Base-by-base conservation (phyloP, 2,113 vertebrate species). In the Chaetodon auriga region DNA sequence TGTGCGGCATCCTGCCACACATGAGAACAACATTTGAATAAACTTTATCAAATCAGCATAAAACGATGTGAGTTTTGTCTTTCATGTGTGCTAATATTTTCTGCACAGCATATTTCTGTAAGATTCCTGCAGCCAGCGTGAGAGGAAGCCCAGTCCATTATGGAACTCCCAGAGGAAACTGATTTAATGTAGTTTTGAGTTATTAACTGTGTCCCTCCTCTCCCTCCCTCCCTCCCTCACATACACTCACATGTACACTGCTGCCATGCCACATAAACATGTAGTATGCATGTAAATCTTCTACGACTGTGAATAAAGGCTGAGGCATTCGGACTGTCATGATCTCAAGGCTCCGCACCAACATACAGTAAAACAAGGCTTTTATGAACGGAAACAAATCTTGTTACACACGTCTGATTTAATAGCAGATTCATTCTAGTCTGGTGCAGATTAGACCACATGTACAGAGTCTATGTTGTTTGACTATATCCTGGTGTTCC, bases 121-220 rank as follows among this genome's bases (percentile, higher is more conserved):
- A 49, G 21, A 19, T 77, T 45, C 63, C 18, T 41, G 64, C 72
- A 72, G 51, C 86, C 86, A 73, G 82, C 45, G 35, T 54, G 0
- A 63, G 30, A 86, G 85, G 87, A 89, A 82, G 76, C 30, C 58
- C 21, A 60, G 61, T 54, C 35, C 66, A 86, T 89, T 66, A 74
- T 25, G 35, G 51, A 25, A 3, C 46, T 87, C 89, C 86, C 86
- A 74, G 35, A 81, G 88, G 82, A 89, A 83, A 80, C 61, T 51
- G 30, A 80, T 85, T 73, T 49, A 41, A 80, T 75, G 19, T 45
- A 48, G 63, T 76, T 81, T 69, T 68, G 55, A 82, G 66, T 75
- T 81, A 74, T 70, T 64, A 60, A 78, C 51, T 21, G 49, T 70
- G 13, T 53, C 25, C 53, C 76, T 63, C 10, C 18, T 14, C 25